Conservation (phyloP, 2,888 invertebrate genomes). For the Agrilus mali region DNA sequence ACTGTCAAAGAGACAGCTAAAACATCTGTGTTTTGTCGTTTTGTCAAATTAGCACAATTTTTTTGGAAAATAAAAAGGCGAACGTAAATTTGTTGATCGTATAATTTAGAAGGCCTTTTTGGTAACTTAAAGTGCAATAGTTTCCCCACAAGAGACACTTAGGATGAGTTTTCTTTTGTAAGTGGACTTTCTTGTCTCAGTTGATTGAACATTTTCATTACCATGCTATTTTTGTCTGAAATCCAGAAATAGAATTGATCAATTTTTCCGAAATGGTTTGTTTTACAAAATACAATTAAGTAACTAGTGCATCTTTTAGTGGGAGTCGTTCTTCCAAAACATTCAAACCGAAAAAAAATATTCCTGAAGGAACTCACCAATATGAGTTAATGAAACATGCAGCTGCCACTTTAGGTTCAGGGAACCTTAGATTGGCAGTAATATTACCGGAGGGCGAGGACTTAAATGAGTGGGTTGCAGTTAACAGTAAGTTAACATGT, state of each 20-base stretch:
- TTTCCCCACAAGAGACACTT: conserved; percentile 5
- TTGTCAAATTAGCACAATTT: no score
- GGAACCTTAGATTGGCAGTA: conserved; percentile 90
- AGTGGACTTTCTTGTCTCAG: conserved; percentile 29
- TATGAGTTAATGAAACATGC: conserved; percentile 99
- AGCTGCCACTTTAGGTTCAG: conserved; percentile 95
- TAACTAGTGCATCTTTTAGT: conserved; percentile 34
- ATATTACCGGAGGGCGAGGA: conserved; percentile 98
- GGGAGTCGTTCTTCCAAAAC: conserved; percentile 91
- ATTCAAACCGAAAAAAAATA: conserved; percentile 98
- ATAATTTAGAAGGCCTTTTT: no score
- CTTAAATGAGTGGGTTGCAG: conserved; percentile 99
- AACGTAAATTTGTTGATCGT: no score
- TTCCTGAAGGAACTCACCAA: conserved; percentile 96
- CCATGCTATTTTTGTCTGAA: conserved; percentile 16
- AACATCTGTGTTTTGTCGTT: no score
- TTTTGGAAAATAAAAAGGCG: no score
- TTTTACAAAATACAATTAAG: conserved; percentile 4
- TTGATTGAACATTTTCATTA: conserved; percentile 6
- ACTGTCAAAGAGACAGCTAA: no score
- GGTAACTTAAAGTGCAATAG: no score
- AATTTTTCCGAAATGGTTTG: conserved; percentile 4
- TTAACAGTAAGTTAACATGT: conserved; percentile 70
- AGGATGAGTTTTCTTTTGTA: conserved; percentile 55
- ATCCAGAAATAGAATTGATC: neutral